A percentile compares a stretch with the other conserved stretches of the same genome.
These are phyloP conservation scores for Tenebrio molitor DNA, from an alignment of 1,140 invertebrate genomes.

Conservation along the genomic window DNA sequence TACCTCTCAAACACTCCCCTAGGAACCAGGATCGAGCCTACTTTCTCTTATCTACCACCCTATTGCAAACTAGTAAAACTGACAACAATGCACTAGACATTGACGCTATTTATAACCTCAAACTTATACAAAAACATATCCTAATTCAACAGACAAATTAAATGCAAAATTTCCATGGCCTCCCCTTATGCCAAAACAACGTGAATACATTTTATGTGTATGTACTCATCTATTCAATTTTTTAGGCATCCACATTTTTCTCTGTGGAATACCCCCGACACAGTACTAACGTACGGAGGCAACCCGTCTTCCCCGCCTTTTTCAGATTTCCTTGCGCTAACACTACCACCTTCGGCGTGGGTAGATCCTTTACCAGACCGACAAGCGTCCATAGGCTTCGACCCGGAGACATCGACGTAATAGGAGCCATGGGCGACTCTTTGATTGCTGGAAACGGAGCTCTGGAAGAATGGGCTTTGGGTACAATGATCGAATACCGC, in stretches of 20 bases:
- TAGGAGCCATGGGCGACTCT: conserved; percentile 85
- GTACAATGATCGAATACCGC: conserved; percentile 81
- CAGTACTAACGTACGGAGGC: conserved; percentile 27
- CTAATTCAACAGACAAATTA: no score
- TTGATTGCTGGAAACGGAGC: conserved; percentile 83
- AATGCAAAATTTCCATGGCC: no score
- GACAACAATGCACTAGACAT: no score
- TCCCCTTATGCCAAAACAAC: no score
- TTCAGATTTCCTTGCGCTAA: conserved; percentile 64
- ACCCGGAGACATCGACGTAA: conserved; percentile 83
- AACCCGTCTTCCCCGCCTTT: conserved; percentile 56
- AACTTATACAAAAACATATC: no score
- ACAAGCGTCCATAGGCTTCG: conserved; percentile 74
- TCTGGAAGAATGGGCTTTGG: conserved; percentile 78
- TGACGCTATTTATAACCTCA: no score
- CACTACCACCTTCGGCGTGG: conserved; percentile 54
- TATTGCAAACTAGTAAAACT: no score
- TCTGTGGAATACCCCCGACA: background rate
- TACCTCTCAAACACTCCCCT: no score
- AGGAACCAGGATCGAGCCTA: no score
- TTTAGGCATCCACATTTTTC: background rate
- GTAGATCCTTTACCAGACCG: conserved; percentile 54
- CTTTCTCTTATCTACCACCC: no score
- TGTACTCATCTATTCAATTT: no score
- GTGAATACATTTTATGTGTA: no score